A percentile compares a stretch with the other conserved stretches of the same genome.
Conservation (phyloP, 2,888 invertebrate species). For the Caenorhabditis doughertyi region DNA sequence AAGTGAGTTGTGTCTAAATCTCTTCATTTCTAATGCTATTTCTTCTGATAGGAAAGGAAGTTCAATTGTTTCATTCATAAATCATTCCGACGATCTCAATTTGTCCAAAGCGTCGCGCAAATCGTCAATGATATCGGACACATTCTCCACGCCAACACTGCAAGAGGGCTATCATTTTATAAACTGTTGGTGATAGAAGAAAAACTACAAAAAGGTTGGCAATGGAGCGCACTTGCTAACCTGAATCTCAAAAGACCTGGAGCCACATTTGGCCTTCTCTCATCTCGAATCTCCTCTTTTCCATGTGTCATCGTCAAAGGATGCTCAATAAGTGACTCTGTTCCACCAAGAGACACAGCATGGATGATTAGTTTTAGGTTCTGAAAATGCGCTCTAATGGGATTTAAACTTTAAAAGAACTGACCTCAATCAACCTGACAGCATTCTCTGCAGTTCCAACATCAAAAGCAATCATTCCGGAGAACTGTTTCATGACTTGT, state of each 20-base stretch:
- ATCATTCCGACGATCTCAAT: constrained; percentile 1
- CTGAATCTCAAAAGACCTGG: constrained; percentile 73
- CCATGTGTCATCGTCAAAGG: constrained; percentile 74
- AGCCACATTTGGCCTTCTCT: constrained; percentile 24
- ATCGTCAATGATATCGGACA: constrained; percentile 83
- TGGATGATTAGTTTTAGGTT: constrained; percentile 64
- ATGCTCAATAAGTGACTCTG: constrained; percentile 76
- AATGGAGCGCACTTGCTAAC: too few species aligned
- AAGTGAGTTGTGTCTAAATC: not conserved
- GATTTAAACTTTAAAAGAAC: not conserved
- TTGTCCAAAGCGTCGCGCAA: constrained; percentile 80
- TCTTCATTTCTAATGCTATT: not conserved
- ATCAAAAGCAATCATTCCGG: constrained; percentile 77
- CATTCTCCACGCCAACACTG: constrained; percentile 83
- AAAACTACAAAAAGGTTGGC: too few species aligned
- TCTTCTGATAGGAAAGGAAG: not conserved
- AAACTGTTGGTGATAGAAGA: not conserved
- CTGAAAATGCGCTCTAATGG: constrained; percentile 2
- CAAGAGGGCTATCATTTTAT: constrained; percentile 25
- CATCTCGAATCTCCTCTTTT: constrained; percentile 58
- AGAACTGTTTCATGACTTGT: constrained; percentile 68
- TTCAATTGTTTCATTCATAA: not conserved
- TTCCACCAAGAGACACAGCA: constrained; percentile 76
- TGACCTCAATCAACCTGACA: constrained; percentile 70
- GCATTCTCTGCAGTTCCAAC: constrained; percentile 67